Evolutionary conservation across 1,140 invertebrate species (phyloP), one percentile per base, ranked within the genome.

Genomic region (Dendroctonus valens): DNA sequence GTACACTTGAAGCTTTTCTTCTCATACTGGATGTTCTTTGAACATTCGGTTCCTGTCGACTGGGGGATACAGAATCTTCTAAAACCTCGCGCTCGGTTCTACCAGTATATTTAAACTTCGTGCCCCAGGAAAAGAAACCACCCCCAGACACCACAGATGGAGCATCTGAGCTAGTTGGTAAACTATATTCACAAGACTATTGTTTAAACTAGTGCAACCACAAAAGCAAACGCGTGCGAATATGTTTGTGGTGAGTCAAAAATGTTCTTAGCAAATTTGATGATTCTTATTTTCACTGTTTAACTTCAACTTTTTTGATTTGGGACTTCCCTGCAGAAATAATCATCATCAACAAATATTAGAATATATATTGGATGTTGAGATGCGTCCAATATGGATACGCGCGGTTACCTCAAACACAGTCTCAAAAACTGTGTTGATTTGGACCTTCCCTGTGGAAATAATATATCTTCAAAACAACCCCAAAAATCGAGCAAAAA

Each of bases 41-140:
- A 72, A 87, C 83, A 72, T 80, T 72, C 70, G 86, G 82, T 79
- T 86, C 83, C 64, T 86, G 84, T 57, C 83, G 80, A 15, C 79
- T 77, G 15, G 83, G 76, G 39, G 83, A 83, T 46, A 81, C 83
- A 60, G 80, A 80, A 71, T 91, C 90, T 74, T 90, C 89, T 53
- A 94, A 79, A 57, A 96, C 91, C 81, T 97, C 94, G 44, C 87
- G 83, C 79, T 96, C 93, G 12, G 93, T 94, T 61, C 93, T 82
- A 3, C 94, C 94, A 55, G 90, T 90, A 79, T 92, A 94, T 71
- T 93, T 90, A 78, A 97, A 96, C 79, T 94, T 95, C 46, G 93
- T 95, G 44, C 93, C 93, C 86, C 92, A 91, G 0, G 92, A 94
- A 81, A 97, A 97, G 70, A 97, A 86, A 8, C 92, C 91, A n/a